These are phyloP conservation scores for Strix uralensis DNA, from an alignment of 2,113 vertebrate genomes.

Conservation along the genomic window DNA sequence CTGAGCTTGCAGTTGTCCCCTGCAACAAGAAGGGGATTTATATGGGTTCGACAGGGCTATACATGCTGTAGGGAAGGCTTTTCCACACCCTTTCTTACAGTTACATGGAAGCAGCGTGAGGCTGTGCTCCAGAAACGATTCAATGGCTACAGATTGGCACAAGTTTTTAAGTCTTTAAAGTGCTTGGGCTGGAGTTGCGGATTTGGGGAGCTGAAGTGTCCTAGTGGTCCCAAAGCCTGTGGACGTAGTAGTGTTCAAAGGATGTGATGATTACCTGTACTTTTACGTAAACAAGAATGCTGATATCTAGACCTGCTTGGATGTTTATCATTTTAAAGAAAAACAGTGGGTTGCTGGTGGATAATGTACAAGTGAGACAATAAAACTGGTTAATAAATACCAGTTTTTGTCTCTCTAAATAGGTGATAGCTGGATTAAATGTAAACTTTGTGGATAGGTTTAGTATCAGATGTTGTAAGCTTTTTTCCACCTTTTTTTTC, in stretches of 20 bases:
- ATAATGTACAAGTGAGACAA: not conserved
- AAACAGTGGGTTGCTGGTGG: not conserved
- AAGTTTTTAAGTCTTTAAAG: not conserved
- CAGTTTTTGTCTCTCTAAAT: not conserved
- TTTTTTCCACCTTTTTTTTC: not conserved
- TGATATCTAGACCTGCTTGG: not conserved
- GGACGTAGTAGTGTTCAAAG: rapidly evolving
- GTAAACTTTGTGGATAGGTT: not conserved
- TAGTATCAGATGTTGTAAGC: not conserved
- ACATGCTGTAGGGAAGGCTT: not conserved
- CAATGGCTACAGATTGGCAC: not conserved
- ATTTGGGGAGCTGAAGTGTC: not conserved
- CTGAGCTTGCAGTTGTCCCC: not conserved
- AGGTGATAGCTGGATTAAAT: not conserved
- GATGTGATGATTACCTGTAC: not conserved
- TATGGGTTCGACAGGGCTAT: not conserved
- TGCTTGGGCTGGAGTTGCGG: not conserved
- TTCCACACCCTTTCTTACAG: not conserved
- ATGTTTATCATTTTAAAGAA: not conserved
- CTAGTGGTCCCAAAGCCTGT: not conserved
- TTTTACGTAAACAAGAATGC: not conserved
- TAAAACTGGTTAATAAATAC: not conserved
- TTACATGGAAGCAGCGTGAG: not conserved
- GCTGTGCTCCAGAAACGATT: not conserved
- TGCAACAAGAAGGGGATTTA: not conserved